phyloP scores from a whole-genome alignment of 2,797 vertebrate genomes.

The Argyrosomus regius region DNA sequence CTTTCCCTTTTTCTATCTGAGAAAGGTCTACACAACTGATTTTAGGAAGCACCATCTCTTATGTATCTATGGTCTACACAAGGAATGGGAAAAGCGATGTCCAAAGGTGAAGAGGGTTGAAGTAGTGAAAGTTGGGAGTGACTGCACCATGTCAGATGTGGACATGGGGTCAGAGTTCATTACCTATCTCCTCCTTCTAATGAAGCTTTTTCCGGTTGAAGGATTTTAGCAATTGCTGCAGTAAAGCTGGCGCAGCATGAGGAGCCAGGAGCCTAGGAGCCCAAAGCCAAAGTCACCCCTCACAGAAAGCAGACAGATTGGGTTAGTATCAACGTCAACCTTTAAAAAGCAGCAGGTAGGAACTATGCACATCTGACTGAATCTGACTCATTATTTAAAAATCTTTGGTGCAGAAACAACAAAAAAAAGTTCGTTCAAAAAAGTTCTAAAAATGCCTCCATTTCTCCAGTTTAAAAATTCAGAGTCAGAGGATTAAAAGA shows the following conservation, averaged over 20 bases:
- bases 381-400: slow-evolving; percentile 38
- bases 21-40: slow-evolving; percentile 23
- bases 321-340: slow-evolving; percentile 49
- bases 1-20: slow-evolving; percentile 31
- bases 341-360: slow-evolving; percentile 22
- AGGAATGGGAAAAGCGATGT: slow-evolving; percentile 7
- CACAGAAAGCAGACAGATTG: slow-evolving; percentile 36
- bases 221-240: slow-evolving; percentile 49
- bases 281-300: slow-evolving; percentile 47
- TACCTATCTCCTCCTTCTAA: slow-evolving; percentile 51
- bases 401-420: background rate
- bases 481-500: background rate
- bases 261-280: slow-evolving; percentile 40
- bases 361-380: slow-evolving; percentile 38
- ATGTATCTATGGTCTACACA: slow-evolving; percentile 13
- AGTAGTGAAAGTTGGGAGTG: slow-evolving; percentile 23
- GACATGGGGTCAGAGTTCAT: slow-evolving; percentile 58
- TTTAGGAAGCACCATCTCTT: slow-evolving; percentile 21
- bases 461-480: background rate
- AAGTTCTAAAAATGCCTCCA: background rate
- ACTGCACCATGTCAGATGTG: slow-evolving; percentile 37
- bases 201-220: slow-evolving; percentile 60
- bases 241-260: slow-evolving; percentile 44
- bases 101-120: slow-evolving; percentile 16
- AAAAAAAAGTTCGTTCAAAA: too few relatives aligned